phyloP scores from a whole-genome alignment of 2,797 vertebrate genomes.

The Oceanodroma leucorhoa region DNA sequence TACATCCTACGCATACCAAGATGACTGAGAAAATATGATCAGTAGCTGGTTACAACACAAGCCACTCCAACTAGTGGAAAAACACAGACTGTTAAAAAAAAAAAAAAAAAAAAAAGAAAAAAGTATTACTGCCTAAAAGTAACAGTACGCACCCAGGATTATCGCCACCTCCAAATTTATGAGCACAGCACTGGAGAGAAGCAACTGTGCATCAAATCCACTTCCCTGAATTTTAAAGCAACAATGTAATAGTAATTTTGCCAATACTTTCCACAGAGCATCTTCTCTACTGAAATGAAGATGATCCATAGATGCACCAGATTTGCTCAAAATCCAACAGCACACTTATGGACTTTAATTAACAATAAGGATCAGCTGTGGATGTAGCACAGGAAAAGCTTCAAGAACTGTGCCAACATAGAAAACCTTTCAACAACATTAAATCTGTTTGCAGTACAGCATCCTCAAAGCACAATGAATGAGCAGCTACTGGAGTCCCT shows the following conservation, averaged over 20 bases:
- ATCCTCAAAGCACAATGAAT: neutral
- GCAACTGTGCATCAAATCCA: neutral
- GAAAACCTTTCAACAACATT: neutral
- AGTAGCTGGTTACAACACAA: neutral
- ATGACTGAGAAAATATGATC: neutral
- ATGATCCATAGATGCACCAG: fast-evolving
- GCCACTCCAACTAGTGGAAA: neutral
- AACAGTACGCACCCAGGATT: neutral
- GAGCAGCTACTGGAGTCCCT: neutral
- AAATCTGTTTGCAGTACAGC: neutral
- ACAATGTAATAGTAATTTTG: neutral
- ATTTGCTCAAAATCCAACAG: neutral
- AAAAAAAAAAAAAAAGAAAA: neutral
- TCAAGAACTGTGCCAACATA: neutral
- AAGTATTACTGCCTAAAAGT: neutral
- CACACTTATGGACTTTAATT: neutral
- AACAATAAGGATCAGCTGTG: neutral
- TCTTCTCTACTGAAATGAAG: neutral
- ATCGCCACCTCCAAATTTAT: neutral
- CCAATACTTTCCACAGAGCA: neutral
- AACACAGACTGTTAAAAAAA: neutral
- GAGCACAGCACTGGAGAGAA: neutral
- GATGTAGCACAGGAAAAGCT: neutral
- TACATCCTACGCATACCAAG: neutral
- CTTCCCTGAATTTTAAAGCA: neutral